Conservation (phyloP, 37 sponge, comb jelly and placozoan species). For the Dysidea cf. avara region DNA sequence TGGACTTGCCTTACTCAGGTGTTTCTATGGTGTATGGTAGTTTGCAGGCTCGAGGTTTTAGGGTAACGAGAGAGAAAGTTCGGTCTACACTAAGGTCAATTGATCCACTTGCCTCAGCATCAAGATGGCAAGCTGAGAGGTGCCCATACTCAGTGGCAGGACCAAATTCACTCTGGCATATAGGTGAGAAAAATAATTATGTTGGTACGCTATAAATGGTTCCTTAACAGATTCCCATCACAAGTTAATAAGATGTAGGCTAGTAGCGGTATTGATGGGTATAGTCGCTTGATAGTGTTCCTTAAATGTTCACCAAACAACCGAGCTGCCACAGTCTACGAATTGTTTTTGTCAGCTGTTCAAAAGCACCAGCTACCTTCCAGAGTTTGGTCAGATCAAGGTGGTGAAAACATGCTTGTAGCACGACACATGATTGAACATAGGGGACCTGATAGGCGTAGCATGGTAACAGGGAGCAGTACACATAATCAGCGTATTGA, state of each 20-base stretch:
- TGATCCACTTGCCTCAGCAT: constrained; percentile 8
- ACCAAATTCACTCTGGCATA: constrained; percentile 34
- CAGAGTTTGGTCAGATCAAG: constrained; percentile 33
- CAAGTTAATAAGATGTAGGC: no score
- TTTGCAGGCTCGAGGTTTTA: constrained; percentile 13
- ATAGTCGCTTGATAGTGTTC: constrained; percentile 21
- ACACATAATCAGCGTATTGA: constrained; percentile 40
- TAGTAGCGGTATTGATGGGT: constrained; percentile 22
- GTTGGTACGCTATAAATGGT: no score
- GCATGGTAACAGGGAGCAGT: constrained; percentile 26
- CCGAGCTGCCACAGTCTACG: constrained; percentile 17
- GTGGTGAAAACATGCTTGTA: constrained; percentile 31
- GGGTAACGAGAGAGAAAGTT: constrained; percentile 9
- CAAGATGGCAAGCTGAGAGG: constrained; percentile 15
- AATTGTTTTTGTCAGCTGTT: constrained; percentile 13
- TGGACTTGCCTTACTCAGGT: constrained; percentile 1
- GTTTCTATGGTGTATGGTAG: constrained; percentile 10
- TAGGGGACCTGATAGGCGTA: constrained; percentile 29
- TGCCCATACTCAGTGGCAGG: constrained; percentile 16
- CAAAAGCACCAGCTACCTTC: constrained; percentile 6
- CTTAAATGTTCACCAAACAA: constrained; percentile 23
- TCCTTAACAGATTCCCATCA: background rate
- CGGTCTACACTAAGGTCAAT: constrained; percentile 1
- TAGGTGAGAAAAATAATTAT: background rate
- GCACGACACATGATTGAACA: constrained; percentile 36